Conservation (phyloP, 2,113 vertebrate species). For the Macquaria australasica region DNA sequence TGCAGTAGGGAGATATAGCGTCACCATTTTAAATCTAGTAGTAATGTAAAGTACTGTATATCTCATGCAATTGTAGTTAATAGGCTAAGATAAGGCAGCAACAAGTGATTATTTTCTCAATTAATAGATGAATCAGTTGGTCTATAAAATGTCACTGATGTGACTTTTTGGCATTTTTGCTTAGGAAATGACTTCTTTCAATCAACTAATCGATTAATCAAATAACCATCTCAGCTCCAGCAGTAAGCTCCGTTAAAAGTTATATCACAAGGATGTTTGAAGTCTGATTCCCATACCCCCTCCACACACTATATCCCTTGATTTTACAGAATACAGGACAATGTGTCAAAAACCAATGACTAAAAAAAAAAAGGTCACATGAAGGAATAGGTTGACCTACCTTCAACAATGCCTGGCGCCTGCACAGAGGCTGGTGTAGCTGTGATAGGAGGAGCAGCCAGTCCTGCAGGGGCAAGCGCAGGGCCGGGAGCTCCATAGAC, state of each 20-base stretch:
- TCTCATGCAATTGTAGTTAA: no score
- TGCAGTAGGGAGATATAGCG: neutral
- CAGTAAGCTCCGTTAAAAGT: neutral
- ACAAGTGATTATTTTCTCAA: no score
- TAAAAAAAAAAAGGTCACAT: neutral
- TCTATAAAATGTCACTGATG: no score
- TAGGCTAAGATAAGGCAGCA: no score
- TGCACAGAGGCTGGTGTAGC: constrained; percentile 44
- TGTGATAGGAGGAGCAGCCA: constrained; percentile 51
- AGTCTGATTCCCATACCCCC: no score
- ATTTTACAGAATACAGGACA: neutral
- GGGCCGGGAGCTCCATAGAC: constrained; percentile 25
- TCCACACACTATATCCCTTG: neutral
- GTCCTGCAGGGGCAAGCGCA: constrained; percentile 40
- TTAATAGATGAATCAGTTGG: no score
- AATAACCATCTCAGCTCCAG: neutral
- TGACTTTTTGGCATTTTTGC: no score
- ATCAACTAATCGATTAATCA: neutral
- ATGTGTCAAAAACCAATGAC: neutral
- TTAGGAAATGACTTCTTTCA: no score
- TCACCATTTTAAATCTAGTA: no score
- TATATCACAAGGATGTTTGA: neutral
- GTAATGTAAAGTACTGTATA: no score
- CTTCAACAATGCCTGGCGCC: constrained; percentile 45
- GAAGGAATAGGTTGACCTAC: constrained; percentile 49